Evolutionary conservation across 1,140 invertebrate species (phyloP), one percentile per base, ranked within the genome.

Genomic region (Drosophila baimaii): DNA sequence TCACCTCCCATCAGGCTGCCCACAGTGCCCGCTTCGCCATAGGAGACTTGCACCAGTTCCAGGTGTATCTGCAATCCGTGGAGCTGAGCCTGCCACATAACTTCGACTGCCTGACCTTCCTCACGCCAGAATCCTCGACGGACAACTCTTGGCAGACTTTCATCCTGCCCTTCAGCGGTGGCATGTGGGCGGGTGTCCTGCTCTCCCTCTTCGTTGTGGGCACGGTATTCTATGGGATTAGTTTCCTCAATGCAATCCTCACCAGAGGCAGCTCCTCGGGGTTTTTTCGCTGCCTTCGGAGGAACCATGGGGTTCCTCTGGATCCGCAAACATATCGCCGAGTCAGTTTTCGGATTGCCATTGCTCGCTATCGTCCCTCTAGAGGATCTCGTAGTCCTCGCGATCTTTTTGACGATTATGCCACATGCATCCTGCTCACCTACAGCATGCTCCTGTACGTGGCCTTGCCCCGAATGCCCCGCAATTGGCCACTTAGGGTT

Each of bases 81-180:
- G 96, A 97, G 86, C 92, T 97, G 27, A 96, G 95, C n/a, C 93
- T 94, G 43, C 96, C 96, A 0, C 97, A 97, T 56, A 96, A 95
- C 52, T 95, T 95, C 0, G 95, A 97, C 84, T 97, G 96, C 81
- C 93, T 97, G 49, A 97, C 96, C 1, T 97, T 97, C 82, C 83
- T 97, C 3, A 97, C 96, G 7, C 95, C 96, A 2, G 95, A 97
- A 93, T 94, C 96, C 25, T 91, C 95, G 25, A 94, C 94, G 19
- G 95, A 97, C 92, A 96, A 96, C 84, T 96, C 95, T 6, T 97
- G 96, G 96, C 95, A 96, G 91, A 95, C 96, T 5, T 92, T 97
- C 7, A 95, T 97, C 74, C 86, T 96, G 56, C 96, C 97, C 1
- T 97, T 97, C 71, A 95, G 85, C 25, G 78, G 62, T 2, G 79